Evolutionary conservation across 1,140 invertebrate genomes (phyloP).

Genomic region (Zaprionus kolodkinae): DNA sequence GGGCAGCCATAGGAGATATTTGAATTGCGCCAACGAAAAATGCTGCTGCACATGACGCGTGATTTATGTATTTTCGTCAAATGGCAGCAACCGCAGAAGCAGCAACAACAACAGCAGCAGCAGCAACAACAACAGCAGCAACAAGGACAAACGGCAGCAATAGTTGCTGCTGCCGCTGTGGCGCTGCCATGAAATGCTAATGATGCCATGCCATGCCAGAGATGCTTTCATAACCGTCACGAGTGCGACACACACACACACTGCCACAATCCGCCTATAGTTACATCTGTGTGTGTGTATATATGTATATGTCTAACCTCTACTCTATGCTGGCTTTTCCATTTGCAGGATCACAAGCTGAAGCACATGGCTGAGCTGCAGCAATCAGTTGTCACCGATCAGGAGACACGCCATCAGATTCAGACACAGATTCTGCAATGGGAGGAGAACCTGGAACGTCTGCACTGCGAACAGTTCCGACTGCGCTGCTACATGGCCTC

Average conservation of each 20-base stretch:
- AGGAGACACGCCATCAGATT: conserved; percentile 95
- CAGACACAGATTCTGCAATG: conserved; percentile 96
- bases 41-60: conserved; percentile 80
- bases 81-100: conserved; percentile 71
- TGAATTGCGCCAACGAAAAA: conserved; percentile 69
- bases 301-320: conserved; percentile 47
- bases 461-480: conserved; percentile 98
- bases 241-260: conserved; percentile 30
- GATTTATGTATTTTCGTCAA: conserved; percentile 83
- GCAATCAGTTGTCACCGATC: conserved; percentile 96
- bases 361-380: conserved; percentile 99
- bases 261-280: conserved; percentile 6
- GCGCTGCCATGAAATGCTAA: conserved; percentile 77
- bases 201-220: conserved; percentile 68
- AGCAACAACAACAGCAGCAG: too few species aligned
- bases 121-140: conserved; percentile 35
- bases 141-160: not conserved
- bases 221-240: conserved; percentile 73
- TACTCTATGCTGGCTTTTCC: conserved; percentile 29
- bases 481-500: conserved; percentile 98
- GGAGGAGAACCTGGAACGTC: conserved; percentile 97
- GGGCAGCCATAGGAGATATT: conserved; percentile 53
- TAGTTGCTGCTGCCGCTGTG: conserved; percentile 20
- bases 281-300: conserved; percentile 25
- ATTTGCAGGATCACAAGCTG: conserved; percentile 95